Evolutionary conservation across 2,797 vertebrate genomes (phyloP), one percentile per base, ranked within the genome.

Genomic region (Triplophysa bombifrons): DNA sequence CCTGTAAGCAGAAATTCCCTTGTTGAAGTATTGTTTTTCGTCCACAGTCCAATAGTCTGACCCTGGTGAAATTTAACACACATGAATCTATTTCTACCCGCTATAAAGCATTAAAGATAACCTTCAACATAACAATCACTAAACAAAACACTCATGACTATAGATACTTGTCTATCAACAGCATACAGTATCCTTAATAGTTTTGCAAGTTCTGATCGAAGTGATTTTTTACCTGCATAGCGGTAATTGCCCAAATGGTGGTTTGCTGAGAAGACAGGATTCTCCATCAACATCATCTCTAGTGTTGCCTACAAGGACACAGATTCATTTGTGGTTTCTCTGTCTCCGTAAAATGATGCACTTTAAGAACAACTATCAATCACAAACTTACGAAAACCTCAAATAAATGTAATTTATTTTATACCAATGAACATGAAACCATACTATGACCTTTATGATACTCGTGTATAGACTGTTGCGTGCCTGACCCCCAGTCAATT

Each of bases 11-110:
- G 94, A 88, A 85, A 99, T 97, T 85, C 96, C 97, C 91, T 97
- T 98, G 92, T 99, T 98, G 90, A 99, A 99, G 75, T 94, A 93
- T 64, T 93, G 96, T 89, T 95, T 95, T 93, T 99, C 98, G 0
- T 92, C 87, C 87, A 93, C 86, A 65, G 94, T 96, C 98, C 98
- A 99, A 85, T 91, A 94, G 92, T 98, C 98, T 17, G 98, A 98
- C 76, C 98, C 98, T 99, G 86, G 65, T 27, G 78, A 76, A 53
- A 66, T 51, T 46, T 55, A 41, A 70, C 25, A n/a, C 19, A 74
- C 38, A 38, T 55, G 2, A 67, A n/a, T 48, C 11, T 58, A 30
- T 66, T 48, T 25, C 38, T 25, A 34, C 61, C 3, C 25, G 19
- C 44, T 64, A 14, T 38, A 46, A 12, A 58, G 12, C 16, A 64